Percentiles rank a stretch among this genome's conserved stretches.
Conservation (phyloP, 2,797 vertebrate genomes). For the Ataeniobius toweri region DNA sequence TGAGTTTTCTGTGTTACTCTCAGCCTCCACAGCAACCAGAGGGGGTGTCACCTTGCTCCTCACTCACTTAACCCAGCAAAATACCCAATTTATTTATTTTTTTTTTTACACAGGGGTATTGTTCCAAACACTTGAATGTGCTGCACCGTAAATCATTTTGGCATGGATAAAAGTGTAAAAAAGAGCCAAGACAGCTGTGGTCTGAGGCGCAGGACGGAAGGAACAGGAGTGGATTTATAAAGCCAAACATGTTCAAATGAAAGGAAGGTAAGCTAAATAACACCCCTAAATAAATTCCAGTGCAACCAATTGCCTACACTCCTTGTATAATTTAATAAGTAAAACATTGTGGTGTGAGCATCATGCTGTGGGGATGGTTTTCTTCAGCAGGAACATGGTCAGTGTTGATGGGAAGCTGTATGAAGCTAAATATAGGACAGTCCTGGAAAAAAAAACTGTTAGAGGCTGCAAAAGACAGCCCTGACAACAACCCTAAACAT, state of each 20-base stretch:
- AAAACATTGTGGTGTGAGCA: not conserved
- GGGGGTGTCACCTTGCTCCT: slow-evolving; percentile 61
- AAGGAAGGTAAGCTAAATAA: slow-evolving; percentile 3
- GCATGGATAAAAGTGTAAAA: slow-evolving; percentile 71
- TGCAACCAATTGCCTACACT: not conserved
- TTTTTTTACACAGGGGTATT: slow-evolving; percentile 60
- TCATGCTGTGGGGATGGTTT: not conserved
- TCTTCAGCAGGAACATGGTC: too few relatives aligned
- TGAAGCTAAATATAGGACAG: not conserved
- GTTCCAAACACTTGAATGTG: slow-evolving; percentile 81
- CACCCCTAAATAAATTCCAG: not conserved
- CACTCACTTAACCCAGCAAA: slow-evolving; percentile 72
- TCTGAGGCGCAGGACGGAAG: slow-evolving; percentile 50
- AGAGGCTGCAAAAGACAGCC: not conserved
- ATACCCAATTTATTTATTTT: slow-evolving; percentile 48
- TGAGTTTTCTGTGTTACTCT: slow-evolving; percentile 70
- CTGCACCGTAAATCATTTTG: slow-evolving; percentile 77
- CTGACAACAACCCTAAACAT: not conserved
- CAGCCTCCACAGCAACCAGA: slow-evolving; percentile 77
- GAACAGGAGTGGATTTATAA: slow-evolving; percentile 32
- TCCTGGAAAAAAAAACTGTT: too few relatives aligned
- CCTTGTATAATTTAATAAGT: not conserved
- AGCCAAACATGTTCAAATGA: slow-evolving; percentile 35
- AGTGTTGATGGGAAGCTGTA: not conserved
- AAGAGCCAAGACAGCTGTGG: slow-evolving; percentile 50